Evolutionary conservation across 2,113 vertebrate genomes (phyloP), one percentile per base, ranked within the genome.

Genomic region (Neogobius melanostomus): DNA sequence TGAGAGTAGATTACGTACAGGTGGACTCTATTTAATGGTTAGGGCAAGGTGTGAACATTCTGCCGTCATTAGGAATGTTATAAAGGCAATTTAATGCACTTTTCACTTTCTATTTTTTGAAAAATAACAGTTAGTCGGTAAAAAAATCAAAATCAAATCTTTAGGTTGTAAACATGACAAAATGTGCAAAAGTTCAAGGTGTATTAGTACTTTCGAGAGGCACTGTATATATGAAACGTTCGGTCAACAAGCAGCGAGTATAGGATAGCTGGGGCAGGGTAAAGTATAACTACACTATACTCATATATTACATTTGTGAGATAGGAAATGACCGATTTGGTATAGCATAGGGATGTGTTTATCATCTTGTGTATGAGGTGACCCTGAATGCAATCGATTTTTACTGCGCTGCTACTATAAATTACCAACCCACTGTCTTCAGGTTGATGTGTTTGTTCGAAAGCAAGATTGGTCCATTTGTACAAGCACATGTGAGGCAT

Each of bases 381-480:
- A 87, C 87, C 81, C 77, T 60, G 76, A 81, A 59, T 72, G 51
- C 3, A 42, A 88, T 90, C 49, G 77, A 90, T 89, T 86, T 87
- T 77, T 80, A 74, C 69, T 21, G 68, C 83, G 71, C 68, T 12
- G 51, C 69, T 50, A 36, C 74, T 6, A 56, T 88, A 87, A 90
- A 91, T 91, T 85, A 85, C 57, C 74, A 53, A 50, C 1, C 60
- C 11, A 36, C 43, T 36, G n/a, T 64, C 21, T 57, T 42, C 51
- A 42, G 7, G 48, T 68, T 64, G 48, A 63, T 66, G 61, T 68
- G 15, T 72, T 50, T 60, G 64, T 44, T n/a, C 63, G 64, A 69
- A 50, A 64, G 46, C 69, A 36, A 48, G 53, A 64, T 28, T 59
- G 64, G 9, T n/a, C 21, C 36, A 42, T 4, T 43, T 66, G 42